Evolutionary conservation across 2,797 vertebrate species (phyloP), one percentile per base, ranked within the genome.

Genomic region (Xyrichtys novacula): DNA sequence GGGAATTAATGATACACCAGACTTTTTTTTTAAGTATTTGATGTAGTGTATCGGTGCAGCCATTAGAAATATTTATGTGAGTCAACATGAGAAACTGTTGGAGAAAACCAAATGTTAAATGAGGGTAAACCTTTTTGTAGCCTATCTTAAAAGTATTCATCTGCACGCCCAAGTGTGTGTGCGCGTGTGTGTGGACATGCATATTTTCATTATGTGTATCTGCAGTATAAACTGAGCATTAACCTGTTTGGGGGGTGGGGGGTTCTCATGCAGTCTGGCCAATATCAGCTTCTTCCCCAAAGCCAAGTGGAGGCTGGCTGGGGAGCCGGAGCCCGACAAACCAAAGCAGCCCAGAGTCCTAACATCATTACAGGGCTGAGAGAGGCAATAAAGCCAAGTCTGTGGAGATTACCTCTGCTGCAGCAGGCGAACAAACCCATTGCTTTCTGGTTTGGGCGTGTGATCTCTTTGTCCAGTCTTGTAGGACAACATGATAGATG

Each of bases 361-460:
- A 92, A 93, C 91, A 85, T 92, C 91, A 93, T 94, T 94, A 93
- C 66, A 59, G 53, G 74, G 84, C 90, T 89, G 90, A 87, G 88
- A 85, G 85, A 89, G 86, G 90, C 91, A 93, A 93, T 93, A 93
- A 94, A 91, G 88, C 83, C 76, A 64, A 73, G 81, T 89, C 90
- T 91, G 81, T 76, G 86, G 91, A 92, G 92, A 94, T 92, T 92
- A 88, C 72, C 59, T 86, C 86, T 67, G 85, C 84, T 80, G 78
- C 76, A 81, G 82, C 86, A 78, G 47, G 77, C 59, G 62, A 77
- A 84, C 85, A 87, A 85, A 88, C 77, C 81, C 87, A 85, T 76
- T 82, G 74, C 84, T 88, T 73, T 84, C 83, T 80, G 75, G 71
- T 86, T 71, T 66, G 74, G 44, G 65, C 66, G 47, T 71, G 85